Conservation (phyloP, 2,113 vertebrate genomes). For the Zosterops japonicus region DNA sequence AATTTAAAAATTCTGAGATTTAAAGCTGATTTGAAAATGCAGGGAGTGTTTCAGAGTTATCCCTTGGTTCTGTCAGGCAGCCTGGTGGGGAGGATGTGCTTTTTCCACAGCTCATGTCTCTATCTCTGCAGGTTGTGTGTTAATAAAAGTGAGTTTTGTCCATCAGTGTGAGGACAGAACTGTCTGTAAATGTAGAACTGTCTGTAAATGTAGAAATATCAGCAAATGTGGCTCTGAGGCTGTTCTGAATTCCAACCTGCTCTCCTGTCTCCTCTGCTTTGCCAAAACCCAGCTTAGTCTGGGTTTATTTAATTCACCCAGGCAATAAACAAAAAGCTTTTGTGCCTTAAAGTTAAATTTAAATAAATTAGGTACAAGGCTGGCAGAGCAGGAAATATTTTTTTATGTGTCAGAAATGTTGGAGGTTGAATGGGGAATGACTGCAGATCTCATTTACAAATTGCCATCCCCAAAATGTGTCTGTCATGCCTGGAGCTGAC, state of each 20-base stretch:
- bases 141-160: neutral
- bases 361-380: neutral
- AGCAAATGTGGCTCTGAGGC: neutral
- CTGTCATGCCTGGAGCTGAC: neutral
- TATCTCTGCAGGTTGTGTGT: accelerated
- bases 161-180: neutral
- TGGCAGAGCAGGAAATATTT: neutral
- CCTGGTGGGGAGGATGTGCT: neutral
- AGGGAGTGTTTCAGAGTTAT: neutral
- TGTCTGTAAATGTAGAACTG: neutral
- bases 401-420: accelerated
- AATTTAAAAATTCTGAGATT: neutral
- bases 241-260: neutral
- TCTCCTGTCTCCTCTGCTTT: neutral
- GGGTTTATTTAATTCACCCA: neutral
- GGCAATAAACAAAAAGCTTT: neutral
- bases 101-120: accelerated
- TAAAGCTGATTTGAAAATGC: neutral
- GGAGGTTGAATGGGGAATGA: neutral
- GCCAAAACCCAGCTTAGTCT: neutral
- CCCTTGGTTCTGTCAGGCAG: neutral
- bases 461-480: neutral
- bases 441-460: neutral
- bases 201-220: accelerated
- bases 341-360: neutral